Evolutionary conservation across 2,113 vertebrate genomes (phyloP).

Genomic region (Oplegnathus fasciatus): DNA sequence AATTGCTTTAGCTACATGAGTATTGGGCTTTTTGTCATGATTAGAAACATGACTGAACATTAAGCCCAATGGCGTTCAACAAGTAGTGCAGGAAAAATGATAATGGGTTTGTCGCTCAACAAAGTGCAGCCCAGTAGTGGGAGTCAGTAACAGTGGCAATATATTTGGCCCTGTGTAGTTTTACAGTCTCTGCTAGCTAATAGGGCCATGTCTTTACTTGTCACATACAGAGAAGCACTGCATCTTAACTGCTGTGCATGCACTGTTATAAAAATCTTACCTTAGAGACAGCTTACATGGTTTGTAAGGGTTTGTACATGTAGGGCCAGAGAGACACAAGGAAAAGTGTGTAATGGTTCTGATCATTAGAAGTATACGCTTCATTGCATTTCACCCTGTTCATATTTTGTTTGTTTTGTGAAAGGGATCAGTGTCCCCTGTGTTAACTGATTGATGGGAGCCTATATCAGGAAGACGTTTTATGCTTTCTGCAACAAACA

Average conservation of each 20-base stretch:
- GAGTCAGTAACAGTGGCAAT: constrained; percentile 23
- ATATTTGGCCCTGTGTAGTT: constrained; percentile 19
- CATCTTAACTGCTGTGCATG: not conserved
- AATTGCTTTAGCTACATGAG: constrained; percentile 69
- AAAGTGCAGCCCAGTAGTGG: constrained; percentile 37
- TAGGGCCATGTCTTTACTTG: constrained; percentile 33
- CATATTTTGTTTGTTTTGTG: not conserved
- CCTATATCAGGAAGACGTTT: not conserved
- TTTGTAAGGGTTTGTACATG: not conserved
- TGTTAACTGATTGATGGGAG: not conserved
- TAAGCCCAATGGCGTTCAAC: constrained; percentile 62
- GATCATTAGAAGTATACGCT: not conserved
- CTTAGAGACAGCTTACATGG: not conserved
- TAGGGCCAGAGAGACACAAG: not conserved
- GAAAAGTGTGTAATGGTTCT: not conserved
- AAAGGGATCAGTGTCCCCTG: not conserved
- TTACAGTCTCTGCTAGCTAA: constrained; percentile 22
- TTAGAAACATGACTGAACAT: constrained; percentile 78
- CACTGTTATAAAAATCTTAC: not conserved
- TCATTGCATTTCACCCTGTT: not conserved
- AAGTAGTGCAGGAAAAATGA: constrained; percentile 60
- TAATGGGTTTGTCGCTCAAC: constrained; percentile 56
- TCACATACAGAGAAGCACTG: constrained; percentile 11
- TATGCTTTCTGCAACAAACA: not conserved
- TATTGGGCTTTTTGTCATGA: constrained; percentile 73